Conservation (phyloP, 2,888 invertebrate genomes). For the Aleiodes leptofemur region DNA sequence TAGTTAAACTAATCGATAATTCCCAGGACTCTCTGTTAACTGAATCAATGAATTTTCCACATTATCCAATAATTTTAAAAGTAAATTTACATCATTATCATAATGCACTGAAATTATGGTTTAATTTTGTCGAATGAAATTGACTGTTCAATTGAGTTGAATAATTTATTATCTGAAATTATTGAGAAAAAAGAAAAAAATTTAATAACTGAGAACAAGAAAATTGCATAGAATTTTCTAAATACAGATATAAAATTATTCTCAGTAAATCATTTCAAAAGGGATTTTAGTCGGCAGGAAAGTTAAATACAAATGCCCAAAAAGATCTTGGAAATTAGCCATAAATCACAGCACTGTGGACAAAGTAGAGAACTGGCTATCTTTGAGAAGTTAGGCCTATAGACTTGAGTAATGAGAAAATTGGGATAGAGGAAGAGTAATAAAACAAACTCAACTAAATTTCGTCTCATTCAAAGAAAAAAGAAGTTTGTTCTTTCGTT, state of each 20-base stretch:
- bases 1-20: slow-evolving; percentile 6
- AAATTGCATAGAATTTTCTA: too few relatives aligned
- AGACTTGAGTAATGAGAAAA: slow-evolving; percentile 4
- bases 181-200: too few relatives aligned
- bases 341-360: slow-evolving; percentile 58
- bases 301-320: slow-evolving; percentile 54
- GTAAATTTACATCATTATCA: not conserved
- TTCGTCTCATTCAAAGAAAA: not conserved
- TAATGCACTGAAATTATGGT: not conserved
- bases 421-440: not conserved
- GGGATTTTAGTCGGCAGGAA: slow-evolving; percentile 18
- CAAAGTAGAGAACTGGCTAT: not conserved
- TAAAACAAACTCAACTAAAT: not conserved
- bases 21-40: slow-evolving; percentile 12
- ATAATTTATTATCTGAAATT: too few relatives aligned
- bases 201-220: too few relatives aligned
- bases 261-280: not conserved
- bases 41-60: slow-evolving; percentile 16
- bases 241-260: not conserved
- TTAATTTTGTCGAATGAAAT: too few relatives aligned
- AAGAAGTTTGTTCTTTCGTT: not conserved
- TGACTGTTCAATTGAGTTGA: too few relatives aligned
- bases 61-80: not conserved
- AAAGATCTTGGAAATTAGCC: slow-evolving; percentile 62
- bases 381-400: not conserved